phyloP scores from a whole-genome alignment of 2,797 vertebrate genomes.

The Eulemur mongoz region DNA sequence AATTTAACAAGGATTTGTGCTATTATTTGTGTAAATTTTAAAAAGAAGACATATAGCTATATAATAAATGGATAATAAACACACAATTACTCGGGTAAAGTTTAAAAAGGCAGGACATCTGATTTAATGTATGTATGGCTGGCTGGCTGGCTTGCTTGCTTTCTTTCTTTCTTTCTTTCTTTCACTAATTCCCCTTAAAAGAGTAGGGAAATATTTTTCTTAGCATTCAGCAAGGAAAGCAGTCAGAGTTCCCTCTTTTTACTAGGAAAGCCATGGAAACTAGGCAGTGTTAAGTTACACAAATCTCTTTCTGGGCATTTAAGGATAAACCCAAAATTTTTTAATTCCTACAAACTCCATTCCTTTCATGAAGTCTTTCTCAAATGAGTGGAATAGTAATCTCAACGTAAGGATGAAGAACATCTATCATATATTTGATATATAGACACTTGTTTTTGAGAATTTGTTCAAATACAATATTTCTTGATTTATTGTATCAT shows the following conservation, averaged over 20 bases:
- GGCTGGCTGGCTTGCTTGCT: background rate
- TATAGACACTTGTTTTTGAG: background rate
- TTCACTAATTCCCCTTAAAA: slow-evolving; percentile 41
- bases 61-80: background rate
- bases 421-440: background rate
- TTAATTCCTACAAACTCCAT: background rate
- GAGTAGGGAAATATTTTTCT: background rate
- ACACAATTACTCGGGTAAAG: background rate
- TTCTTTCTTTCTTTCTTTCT: background rate
- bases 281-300: background rate
- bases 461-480: background rate
- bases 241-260: background rate
- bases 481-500: background rate
- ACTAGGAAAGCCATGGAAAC: slow-evolving; percentile 28
- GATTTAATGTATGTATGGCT: background rate
- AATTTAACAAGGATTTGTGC: background rate
- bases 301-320: slow-evolving; percentile 26
- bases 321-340: slow-evolving; percentile 23
- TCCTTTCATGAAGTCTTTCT: background rate
- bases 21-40: background rate
- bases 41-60: background rate
- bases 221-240: background rate
- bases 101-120: background rate
- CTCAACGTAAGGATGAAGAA: background rate
- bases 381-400: background rate